Conservation (phyloP, 2,797 vertebrate species). For the Rhincodon typus region DNA sequence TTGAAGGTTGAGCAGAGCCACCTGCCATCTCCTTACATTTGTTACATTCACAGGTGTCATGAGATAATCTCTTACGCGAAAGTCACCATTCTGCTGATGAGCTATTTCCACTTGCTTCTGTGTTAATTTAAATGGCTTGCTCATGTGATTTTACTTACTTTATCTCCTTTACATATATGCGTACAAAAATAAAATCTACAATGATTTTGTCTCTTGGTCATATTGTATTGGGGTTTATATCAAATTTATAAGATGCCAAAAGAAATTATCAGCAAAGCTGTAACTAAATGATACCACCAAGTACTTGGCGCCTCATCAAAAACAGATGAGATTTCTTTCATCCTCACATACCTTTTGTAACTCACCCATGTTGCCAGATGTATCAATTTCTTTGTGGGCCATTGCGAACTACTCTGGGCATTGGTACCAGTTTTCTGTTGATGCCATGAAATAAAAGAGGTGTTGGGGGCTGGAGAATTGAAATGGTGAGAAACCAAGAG, state of each 20-base stretch:
- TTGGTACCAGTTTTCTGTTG: background rate
- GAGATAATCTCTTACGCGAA: too few species aligned
- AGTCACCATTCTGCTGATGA: background rate
- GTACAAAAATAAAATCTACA: background rate
- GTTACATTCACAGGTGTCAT: background rate
- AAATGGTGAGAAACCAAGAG: background rate
- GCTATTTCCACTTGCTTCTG: background rate
- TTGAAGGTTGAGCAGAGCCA: background rate
- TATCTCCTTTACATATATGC: background rate
- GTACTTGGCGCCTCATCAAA: background rate
- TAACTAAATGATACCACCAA: background rate
- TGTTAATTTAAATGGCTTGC: background rate
- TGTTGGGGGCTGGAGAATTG: background rate
- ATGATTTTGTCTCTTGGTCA: background rate
- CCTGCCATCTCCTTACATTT: background rate
- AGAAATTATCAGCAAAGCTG: background rate
- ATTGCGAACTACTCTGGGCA: background rate
- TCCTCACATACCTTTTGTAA: background rate
- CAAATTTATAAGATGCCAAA: background rate
- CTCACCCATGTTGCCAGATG: background rate
- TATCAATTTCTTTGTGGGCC: too few species aligned
- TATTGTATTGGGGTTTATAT: background rate
- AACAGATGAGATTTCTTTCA: background rate
- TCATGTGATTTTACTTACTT: background rate
- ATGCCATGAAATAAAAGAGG: background rate